phyloP scores from a whole-genome alignment of 2,113 vertebrate species.

The Malaclemys terrapin region DNA sequence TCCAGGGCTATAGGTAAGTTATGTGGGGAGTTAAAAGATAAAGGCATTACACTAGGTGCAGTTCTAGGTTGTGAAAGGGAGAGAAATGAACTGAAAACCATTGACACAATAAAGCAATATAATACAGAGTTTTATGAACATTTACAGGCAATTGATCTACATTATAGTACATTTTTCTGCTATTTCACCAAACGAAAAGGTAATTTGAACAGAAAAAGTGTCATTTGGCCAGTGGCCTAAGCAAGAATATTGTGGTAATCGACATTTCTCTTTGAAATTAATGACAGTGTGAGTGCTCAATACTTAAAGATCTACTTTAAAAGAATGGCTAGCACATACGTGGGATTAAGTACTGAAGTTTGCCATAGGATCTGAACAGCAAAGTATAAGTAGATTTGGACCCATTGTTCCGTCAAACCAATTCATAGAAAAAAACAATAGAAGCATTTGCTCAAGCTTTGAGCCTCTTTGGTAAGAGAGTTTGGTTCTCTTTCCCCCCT shows the following conservation, averaged over 20 bases:
- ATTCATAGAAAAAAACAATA: neutral
- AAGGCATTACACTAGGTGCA: neutral
- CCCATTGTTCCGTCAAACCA: neutral
- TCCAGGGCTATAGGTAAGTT: neutral
- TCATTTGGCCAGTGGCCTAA: neutral
- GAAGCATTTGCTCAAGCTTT: neutral
- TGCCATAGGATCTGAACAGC: neutral
- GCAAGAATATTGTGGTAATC: neutral
- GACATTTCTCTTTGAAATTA: neutral
- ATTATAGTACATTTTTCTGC: neutral
- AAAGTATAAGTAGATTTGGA: neutral
- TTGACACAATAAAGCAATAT: neutral
- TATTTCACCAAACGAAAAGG: neutral
- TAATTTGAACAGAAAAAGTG: neutral
- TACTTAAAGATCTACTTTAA: neutral
- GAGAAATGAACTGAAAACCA: neutral
- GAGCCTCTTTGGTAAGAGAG: neutral
- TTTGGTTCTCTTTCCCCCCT: neutral
- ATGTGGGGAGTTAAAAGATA: neutral
- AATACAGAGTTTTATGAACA: neutral
- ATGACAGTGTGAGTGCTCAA: neutral
- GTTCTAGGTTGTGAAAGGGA: neutral
- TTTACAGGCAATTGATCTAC: neutral
- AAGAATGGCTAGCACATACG: rapidly evolving
- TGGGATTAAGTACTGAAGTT: neutral